Evolutionary conservation across 2,888 invertebrate genomes (phyloP), one percentile per base, ranked within the genome.

Genomic region (Diloba caeruleocephala): DNA sequence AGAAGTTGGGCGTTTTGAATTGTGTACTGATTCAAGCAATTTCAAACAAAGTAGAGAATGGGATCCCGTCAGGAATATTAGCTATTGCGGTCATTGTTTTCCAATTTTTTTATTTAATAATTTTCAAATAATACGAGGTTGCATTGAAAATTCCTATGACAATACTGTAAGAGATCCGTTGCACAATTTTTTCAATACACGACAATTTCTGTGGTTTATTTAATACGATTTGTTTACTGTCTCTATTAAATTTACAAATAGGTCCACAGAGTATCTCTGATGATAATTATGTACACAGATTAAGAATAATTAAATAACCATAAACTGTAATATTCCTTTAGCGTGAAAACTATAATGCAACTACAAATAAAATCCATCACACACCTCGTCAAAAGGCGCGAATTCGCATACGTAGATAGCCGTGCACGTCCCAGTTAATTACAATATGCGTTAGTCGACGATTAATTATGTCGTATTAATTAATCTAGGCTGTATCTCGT

Each of bases 391-490:
- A 56, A 31, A 42, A 60, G 38, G 59, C 33, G 41, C 50, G 56
- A 51, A 63, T 49, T 63, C 53, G 45, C 36, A 29, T 36, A 36
- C 26, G 62, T 32, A 62, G 50, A 60, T 54, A 68, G 64, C 62
- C 61, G 58, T 65, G 45, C 67, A 68, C 58, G 60, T 69, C 72
- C 54, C 38, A 51, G 60, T 56, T 74, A 76, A 78, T 76, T 69
- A 76, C 63, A 55, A 63, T 74, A 60, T 63, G 52, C 56, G 59
- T 73, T 71, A 66, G 67, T 63, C 45, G 26, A 53, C 60, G 56
- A 75, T 76, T 75, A 70, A 71, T 73, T 69, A 73, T 59, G 51
- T 46, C 54, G 38, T 56, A 69, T 68, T 73, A 77, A 76, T 79
- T 80, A 72, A 67, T 70, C 49, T 53, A 9, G 33, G 31, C 36